Conservation (phyloP, 23 tunicate species). For the Ascidia mentula region DNA sequence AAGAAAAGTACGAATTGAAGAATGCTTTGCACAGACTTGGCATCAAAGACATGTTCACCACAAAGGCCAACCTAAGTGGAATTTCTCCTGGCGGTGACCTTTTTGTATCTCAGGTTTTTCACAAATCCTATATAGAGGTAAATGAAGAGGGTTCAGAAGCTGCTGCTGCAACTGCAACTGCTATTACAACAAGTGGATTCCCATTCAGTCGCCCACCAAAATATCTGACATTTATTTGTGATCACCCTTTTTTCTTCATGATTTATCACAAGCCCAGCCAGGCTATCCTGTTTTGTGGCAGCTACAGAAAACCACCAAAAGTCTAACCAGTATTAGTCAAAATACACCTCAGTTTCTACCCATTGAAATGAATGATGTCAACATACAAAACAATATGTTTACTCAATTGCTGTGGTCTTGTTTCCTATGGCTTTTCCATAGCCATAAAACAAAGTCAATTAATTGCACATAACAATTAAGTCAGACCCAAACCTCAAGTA, state of each 20-base stretch:
- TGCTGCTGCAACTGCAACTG: conserved; percentile 94
- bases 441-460: too few species aligned
- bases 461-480: too few species aligned
- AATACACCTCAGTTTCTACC: too few species aligned
- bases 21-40: conserved; percentile 45
- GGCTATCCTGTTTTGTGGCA: conserved; percentile 56
- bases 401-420: too few species aligned
- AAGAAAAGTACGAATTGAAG: conserved; percentile 24
- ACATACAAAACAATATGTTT: too few species aligned
- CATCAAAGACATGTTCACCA: conserved; percentile 34
- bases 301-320: too few species aligned
- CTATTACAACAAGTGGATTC: too few species aligned
- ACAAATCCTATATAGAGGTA: conserved; percentile 78
- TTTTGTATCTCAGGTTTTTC: conserved; percentile 43
- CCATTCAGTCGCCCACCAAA: conserved; percentile 15
- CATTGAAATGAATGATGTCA: too few species aligned
- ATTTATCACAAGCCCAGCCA: conserved; percentile 57
- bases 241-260: conserved; percentile 76
- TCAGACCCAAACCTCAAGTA: too few species aligned
- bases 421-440: too few species aligned
- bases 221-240: conserved; percentile 50
- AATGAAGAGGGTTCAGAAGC: conserved; percentile 97
- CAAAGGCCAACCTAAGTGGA: conserved; percentile 36
- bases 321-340: too few species aligned
- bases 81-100: conserved; percentile 43